These are phyloP conservation scores for Platanista minor DNA, from an alignment of 2,113 vertebrate species.

Conservation along the genomic window DNA sequence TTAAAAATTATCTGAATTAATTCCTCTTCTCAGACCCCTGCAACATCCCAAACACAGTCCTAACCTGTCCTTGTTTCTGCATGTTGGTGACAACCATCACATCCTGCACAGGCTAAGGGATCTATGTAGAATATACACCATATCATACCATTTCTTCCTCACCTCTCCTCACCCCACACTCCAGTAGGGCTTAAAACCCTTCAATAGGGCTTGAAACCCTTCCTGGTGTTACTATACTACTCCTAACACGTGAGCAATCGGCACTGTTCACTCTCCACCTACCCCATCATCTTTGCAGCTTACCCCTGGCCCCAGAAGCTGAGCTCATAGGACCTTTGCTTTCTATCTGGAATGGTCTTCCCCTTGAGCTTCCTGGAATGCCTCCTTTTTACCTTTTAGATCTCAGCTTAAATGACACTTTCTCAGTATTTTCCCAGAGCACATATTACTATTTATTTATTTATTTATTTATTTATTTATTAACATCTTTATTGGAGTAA, in stretches of 20 bases:
- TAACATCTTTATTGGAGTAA: no score
- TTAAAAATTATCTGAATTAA: background rate
- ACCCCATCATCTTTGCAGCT: rapidly evolving
- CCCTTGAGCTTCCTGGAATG: background rate
- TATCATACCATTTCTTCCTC: background rate
- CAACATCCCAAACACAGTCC: background rate
- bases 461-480: no score
- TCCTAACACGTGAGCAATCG: background rate
- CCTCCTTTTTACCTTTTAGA: background rate
- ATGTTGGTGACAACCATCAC: rapidly evolving
- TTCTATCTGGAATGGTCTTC: background rate
- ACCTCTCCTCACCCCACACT: background rate
- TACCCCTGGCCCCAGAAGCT: background rate
- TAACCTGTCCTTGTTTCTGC: background rate
- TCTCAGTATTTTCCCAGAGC: background rate
- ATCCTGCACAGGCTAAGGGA: background rate
- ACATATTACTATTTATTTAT: background rate
- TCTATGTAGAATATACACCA: background rate
- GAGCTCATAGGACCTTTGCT: background rate
- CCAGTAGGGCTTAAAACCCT: no score
- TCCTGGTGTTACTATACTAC: no score
- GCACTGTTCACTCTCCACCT: background rate
- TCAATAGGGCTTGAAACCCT: no score
- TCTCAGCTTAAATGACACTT: background rate
- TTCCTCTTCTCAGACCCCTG: background rate